These are phyloP conservation scores for Leptinotarsa juncta DNA, from an alignment of 2,888 invertebrate species.

Conservation along the genomic window DNA sequence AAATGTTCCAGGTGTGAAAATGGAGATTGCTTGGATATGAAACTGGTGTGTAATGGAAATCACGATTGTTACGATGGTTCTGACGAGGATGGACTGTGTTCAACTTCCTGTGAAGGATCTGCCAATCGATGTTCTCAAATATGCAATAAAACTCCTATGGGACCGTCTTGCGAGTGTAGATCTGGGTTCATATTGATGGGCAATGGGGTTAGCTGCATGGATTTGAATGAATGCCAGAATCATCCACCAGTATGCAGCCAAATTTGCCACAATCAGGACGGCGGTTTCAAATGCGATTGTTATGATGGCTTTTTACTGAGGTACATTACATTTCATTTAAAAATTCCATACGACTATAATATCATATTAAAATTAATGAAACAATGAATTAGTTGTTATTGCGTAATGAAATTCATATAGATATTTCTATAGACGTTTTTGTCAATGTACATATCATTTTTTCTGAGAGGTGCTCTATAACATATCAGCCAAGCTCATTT, in stretches of 20 bases:
- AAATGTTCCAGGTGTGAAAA: conserved; percentile 66
- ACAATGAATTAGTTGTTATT: too few species aligned
- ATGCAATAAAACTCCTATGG: conserved; percentile 75
- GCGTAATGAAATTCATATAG: too few species aligned
- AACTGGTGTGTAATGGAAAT: conserved; percentile 73
- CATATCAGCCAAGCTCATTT: too few species aligned
- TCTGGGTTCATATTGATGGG: conserved; percentile 70
- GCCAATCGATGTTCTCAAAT: conserved; percentile 69
- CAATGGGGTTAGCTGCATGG: conserved; percentile 72
- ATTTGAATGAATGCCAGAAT: conserved; percentile 78
- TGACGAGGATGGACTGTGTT: conserved; percentile 78
- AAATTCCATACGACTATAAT: too few species aligned
- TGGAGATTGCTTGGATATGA: conserved; percentile 75
- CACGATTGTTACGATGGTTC: conserved; percentile 76
- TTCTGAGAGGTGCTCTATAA: too few species aligned
- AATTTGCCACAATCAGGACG: conserved; percentile 70
- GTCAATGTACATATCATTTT: too few species aligned
- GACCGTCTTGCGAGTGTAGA: conserved; percentile 75
- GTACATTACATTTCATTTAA: conserved; percentile 53
- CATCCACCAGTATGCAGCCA: conserved; percentile 74
- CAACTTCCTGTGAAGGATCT: conserved; percentile 65
- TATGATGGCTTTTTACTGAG: conserved; percentile 71
- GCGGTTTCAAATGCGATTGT: conserved; percentile 73
- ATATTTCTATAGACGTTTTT: too few species aligned
- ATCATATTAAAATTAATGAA: too few species aligned